Evolutionary conservation across 2,888 invertebrate genomes (phyloP), one percentile per base, ranked within the genome.

Genomic region (Chrysomela aeneicollis): DNA sequence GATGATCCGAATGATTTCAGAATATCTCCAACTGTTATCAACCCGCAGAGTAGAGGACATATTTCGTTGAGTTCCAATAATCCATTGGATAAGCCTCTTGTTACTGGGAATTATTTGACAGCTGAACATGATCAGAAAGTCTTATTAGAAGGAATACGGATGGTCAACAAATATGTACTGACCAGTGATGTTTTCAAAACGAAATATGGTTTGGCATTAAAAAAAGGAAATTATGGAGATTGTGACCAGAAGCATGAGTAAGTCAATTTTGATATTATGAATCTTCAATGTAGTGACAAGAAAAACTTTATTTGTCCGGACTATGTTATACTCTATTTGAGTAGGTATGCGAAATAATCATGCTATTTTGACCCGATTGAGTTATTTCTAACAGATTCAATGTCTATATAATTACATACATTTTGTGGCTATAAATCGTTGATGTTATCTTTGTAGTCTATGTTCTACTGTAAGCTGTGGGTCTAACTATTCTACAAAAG

Each of bases 31-130:
- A 85, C 89, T 57, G 85, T 86, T 1, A 77, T 89, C 1, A 89
- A 89, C 42, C 90, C 91, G 0, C 86, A 86, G 62, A 90, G 90
- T 71, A 84, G 86, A 68, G 91, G 91, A 0, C 85, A 84, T 74
- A 71, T 90, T 3, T 84, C 85, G 2, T 82, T 94, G 42, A 85
- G 85, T 58, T 89, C 89, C 0, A 85, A 84, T 22, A 86, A 93
- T 80, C 93, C 93, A 0, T 77, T 86, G n/a, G 86, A 86, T 2
- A 85, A 88, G 42, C 94, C 94, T 0, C 66, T 87, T 15, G 88
- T 94, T 78, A 86, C 90, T 70, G 90, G 90, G 0, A 92, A 93
- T 79, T 94, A 94, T 79, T 85, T 93, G 73, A 81, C 83, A 2
- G 86, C 89, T 17, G 86, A 88, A 1, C 84, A 88, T 68, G 93